Percentiles rank a stretch among this genome's conserved stretches.
These are phyloP conservation scores for Heterotilapia buettikoferi DNA, from an alignment of 2,113 vertebrate species.

Conservation along the genomic window DNA sequence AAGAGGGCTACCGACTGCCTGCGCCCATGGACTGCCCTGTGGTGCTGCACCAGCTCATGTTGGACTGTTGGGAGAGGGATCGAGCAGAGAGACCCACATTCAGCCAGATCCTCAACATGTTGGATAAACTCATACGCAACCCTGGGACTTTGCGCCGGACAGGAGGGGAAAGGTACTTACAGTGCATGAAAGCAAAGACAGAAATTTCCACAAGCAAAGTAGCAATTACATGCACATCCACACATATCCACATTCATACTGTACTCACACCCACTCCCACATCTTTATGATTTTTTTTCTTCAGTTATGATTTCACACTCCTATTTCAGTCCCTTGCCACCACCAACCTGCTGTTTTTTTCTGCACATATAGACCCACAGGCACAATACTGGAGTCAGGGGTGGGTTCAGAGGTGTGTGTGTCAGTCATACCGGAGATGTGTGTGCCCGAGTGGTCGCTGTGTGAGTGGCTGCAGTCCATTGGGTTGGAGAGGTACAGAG, in stretches of 20 bases:
- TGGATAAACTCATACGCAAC: constrained; percentile 97
- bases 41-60: constrained; percentile 92
- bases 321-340: not conserved
- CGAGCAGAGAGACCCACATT: constrained; percentile 92
- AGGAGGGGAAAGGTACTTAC: constrained; percentile 83
- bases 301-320: not conserved
- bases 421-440: constrained; percentile 82
- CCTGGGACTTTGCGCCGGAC: constrained; percentile 93
- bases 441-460: constrained; percentile 81
- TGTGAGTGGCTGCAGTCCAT: constrained; percentile 92
- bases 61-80: constrained; percentile 97
- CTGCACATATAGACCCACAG: constrained; percentile 75
- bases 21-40: constrained; percentile 97
- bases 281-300: not conserved
- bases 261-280: not conserved
- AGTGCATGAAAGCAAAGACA: not conserved
- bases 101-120: constrained; percentile 96
- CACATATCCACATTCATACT: not conserved
- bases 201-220: not conserved
- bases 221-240: not conserved
- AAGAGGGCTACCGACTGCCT: constrained; percentile 93
- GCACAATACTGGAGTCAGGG: constrained; percentile 85
- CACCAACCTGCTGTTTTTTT: not conserved
- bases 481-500: constrained; percentile 95
- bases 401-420: constrained; percentile 89